Percentiles rank a stretch among this genome's conserved stretches.
Conservation (phyloP, 2,113 vertebrate genomes). For the Ptyas mucosa region DNA sequence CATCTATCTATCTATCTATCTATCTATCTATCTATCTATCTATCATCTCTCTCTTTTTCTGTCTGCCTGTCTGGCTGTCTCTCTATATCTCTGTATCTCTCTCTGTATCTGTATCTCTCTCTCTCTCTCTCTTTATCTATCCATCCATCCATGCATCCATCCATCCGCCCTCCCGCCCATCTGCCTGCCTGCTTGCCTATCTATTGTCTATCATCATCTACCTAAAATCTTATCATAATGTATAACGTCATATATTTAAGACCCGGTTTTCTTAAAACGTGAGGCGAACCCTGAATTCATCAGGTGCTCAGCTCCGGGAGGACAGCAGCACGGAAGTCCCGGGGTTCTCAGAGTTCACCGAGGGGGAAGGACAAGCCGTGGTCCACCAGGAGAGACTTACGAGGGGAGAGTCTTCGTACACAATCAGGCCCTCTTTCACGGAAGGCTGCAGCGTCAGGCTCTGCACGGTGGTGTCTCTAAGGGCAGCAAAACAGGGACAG, state of each 20-base stretch:
- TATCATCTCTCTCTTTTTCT: too few species aligned
- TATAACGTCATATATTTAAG: not conserved
- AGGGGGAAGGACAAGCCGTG: not conserved
- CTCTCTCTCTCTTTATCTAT: too few species aligned
- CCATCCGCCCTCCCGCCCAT: not conserved
- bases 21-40: too few species aligned
- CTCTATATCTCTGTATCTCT: too few species aligned
- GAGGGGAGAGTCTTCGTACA: slow-evolving; percentile 94
- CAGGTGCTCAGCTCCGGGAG: not conserved
- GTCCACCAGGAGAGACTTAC: slow-evolving; percentile 63
- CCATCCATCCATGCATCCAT: not conserved
- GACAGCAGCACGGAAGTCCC: rapidly evolving
- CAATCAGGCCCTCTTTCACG: slow-evolving; percentile 88
- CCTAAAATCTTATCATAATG: not conserved
- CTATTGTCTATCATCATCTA: not conserved
- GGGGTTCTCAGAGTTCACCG: not conserved
- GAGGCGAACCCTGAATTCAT: not conserved
- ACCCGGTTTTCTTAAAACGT: not conserved
- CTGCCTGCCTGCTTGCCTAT: too few species aligned
- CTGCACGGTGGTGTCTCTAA: slow-evolving; percentile 95
- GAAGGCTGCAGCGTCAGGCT: slow-evolving; percentile 94
- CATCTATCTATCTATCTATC: too few species aligned
- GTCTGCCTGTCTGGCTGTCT: too few species aligned
- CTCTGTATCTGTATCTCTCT: too few species aligned
- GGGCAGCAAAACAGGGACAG: slow-evolving; percentile 42